A percentile compares a stretch with the other conserved stretches of the same genome.
phyloP scores from a whole-genome alignment of 2,888 invertebrate species.

The Mesorhabditis belari region DNA sequence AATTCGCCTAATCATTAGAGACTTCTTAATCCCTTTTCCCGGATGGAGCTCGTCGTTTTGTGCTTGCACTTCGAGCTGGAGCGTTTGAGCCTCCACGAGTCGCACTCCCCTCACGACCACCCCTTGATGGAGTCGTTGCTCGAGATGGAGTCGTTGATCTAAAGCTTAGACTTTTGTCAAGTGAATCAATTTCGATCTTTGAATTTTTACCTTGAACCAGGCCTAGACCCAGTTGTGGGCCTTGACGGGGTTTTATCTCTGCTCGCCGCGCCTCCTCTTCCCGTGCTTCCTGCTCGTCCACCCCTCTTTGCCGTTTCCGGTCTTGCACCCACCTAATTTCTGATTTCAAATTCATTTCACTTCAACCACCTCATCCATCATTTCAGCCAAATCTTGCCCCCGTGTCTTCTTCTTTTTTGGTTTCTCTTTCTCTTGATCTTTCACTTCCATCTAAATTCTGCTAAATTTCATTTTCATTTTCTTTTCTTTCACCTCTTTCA shows the following conservation, averaged over 20 bases:
- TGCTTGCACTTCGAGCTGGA: slow-evolving; percentile 1
- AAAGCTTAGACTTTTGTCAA: neutral
- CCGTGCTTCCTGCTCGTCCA: neutral
- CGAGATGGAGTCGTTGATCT: slow-evolving; percentile 1
- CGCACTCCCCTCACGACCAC: slow-evolving; percentile 5
- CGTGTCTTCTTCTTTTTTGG: slow-evolving; percentile 22
- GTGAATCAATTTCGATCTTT: neutral
- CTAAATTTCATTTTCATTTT: no score
- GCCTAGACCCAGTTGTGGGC: neutral
- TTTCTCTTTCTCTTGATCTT: neutral
- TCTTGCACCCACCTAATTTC: neutral
- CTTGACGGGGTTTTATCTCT: neutral
- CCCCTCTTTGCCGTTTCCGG: neutral
- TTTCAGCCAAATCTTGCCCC: slow-evolving; percentile 43
- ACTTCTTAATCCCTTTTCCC: slow-evolving; percentile 3
- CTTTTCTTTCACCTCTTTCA: slow-evolving; percentile 14
- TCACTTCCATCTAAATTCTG: slow-evolving; percentile 19
- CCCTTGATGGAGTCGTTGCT: slow-evolving; percentile 4
- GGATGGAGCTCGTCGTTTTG: neutral
- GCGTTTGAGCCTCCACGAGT: slow-evolving; percentile 12
- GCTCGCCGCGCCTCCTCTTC: neutral
- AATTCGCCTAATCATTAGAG: no score
- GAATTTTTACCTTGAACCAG: neutral
- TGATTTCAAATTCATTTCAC: neutral
- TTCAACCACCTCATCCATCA: slow-evolving; percentile 48